Evolutionary conservation across 2,113 vertebrate genomes (phyloP), one percentile per base, ranked within the genome.

Genomic region (Rhinolophus ferrumequinum): DNA sequence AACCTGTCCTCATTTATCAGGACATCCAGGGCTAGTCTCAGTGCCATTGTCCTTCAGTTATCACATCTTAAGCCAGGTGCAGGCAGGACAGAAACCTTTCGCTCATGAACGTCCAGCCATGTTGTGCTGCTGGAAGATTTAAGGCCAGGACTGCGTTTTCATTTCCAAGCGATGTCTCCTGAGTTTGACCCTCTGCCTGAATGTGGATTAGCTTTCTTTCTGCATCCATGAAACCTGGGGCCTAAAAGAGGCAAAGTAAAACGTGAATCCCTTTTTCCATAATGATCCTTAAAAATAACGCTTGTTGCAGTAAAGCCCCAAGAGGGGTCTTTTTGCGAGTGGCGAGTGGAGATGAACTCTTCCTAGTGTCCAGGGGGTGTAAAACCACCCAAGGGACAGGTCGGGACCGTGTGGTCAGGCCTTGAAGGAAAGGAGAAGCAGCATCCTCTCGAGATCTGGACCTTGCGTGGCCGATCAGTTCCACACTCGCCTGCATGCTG

Each of bases 1-100:
- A 11, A 8, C 18, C 0, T 0, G 33, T 70, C 33, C 30, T 70
- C 0, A 0, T n/a, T 33, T 38, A 0, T 13, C 0, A 19, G 22
- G 10, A 10, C 0, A 2, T 30, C 58, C 13, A 0, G 28, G 26
- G 24, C 6, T 33, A 8, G 50, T 30, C 64, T 47, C 6, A 1
- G 19, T 38, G 10, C 47, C 5, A 1, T 15, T 2, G 62, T 33
- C 70, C 47, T 28, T 30, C 9, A 0, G 22, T 24, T 3, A 11
- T 30, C 77, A 5, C 3, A 2, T 72, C 26, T n/a, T n/a, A 19
- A 2, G 66, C 50, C 38, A 7, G 15, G 6, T 14, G 18, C 35
- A 16, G 84, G 70, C 41, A 16, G 69, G 44, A 8, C 6, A 0
- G 6, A 18, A 28, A 28, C 85, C 6, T 50, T 1, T 19, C 22